These are phyloP conservation scores for Anastrepha obliqua DNA, from an alignment of 1,140 invertebrate genomes.

Conservation along the genomic window DNA sequence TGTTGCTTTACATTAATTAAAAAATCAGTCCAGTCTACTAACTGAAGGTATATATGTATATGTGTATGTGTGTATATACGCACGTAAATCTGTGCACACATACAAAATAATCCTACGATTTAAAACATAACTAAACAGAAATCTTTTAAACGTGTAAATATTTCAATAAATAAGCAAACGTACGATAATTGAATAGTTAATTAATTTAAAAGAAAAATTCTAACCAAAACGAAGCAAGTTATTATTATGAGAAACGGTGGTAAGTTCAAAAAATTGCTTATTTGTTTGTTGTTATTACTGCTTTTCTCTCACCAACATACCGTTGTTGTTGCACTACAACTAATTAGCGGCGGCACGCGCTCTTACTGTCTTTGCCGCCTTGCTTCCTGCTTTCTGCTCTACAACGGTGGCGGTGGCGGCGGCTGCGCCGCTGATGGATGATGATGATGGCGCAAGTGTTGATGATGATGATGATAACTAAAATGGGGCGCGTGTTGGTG, in stretches of 20 bases:
- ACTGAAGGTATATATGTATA: constrained; percentile 9
- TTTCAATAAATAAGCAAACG: constrained; percentile 7
- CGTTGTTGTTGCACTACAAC: not conserved
- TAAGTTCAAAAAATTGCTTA: constrained; percentile 44
- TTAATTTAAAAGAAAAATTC: not conserved
- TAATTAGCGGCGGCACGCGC: not conserved
- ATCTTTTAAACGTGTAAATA: not conserved
- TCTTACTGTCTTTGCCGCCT: constrained; percentile 48
- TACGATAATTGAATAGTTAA: not conserved
- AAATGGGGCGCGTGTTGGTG: constrained; percentile 30
- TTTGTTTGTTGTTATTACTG: constrained; percentile 57
- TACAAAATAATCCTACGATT: not conserved
- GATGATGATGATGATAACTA: constrained; percentile 53
- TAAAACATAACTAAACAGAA: not conserved
- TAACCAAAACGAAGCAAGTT: not conserved
- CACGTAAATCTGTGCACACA: not conserved
- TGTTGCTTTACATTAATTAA: constrained; percentile 23
- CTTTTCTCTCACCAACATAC: constrained; percentile 57
- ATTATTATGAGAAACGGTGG: constrained; percentile 40
- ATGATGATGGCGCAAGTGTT: constrained; percentile 17
- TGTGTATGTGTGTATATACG: not conserved
- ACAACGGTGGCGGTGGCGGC: constrained; percentile 22
- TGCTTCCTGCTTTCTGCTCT: constrained; percentile 8
- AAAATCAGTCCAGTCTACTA: constrained; percentile 48
- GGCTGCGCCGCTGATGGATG: not conserved